Conservation (phyloP, 92 coral and sea anemone genomes). For the Hydrozoanthus gracilis region DNA sequence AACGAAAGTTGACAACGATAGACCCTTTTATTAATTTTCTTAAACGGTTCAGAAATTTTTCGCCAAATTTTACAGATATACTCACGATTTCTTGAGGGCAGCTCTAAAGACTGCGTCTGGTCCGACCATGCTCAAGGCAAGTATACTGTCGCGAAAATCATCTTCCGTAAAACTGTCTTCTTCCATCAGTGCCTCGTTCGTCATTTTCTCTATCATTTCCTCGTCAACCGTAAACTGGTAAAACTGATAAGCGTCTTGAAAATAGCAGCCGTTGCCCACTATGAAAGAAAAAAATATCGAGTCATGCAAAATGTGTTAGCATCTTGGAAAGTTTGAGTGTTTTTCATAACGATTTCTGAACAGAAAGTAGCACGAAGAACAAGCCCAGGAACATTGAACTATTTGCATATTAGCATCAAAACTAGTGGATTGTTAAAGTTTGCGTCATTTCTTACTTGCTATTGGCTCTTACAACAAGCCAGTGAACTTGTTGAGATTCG, state of each 20-base stretch:
- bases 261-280: slow-evolving; percentile 70
- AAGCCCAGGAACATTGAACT: neutral
- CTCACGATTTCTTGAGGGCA: slow-evolving; percentile 82
- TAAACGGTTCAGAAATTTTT: too few relatives aligned
- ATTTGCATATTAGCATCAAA: neutral
- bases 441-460: too few relatives aligned
- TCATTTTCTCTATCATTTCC: slow-evolving; percentile 1
- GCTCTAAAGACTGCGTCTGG: slow-evolving; percentile 84
- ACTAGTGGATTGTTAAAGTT: too few relatives aligned
- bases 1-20: too few relatives aligned
- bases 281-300: neutral
- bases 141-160: slow-evolving; percentile 71
- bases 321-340: neutral
- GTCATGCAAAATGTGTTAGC: neutral
- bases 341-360: too few relatives aligned
- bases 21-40: too few relatives aligned
- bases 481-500: neutral
- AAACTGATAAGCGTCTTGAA: slow-evolving; percentile 64
- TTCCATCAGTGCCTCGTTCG: neutral
- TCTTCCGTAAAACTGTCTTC: slow-evolving; percentile 54
- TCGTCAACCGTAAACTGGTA: slow-evolving; percentile 65
- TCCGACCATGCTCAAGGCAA: slow-evolving; percentile 67
- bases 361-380: neutral
- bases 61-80: neutral
- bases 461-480: neutral